phyloP scores from a whole-genome alignment of 1,140 invertebrate species.

The Zaprionus camerounensis region DNA sequence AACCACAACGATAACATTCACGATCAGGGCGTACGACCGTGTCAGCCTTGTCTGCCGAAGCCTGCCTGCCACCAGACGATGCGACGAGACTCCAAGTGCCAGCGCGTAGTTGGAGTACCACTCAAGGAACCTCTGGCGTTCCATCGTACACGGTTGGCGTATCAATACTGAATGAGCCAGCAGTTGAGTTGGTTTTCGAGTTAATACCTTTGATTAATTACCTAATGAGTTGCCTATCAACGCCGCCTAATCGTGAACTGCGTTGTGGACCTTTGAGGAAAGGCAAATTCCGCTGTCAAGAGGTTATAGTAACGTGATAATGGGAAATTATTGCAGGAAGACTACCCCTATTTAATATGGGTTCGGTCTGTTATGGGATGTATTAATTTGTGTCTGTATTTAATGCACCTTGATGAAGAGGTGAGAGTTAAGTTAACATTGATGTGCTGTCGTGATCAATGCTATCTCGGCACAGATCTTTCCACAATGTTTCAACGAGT shows the following conservation, averaged over 20 bases:
- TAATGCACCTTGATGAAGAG: too few species aligned
- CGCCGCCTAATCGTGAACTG: neutral
- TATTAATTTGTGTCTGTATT: too few species aligned
- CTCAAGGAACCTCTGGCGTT: neutral
- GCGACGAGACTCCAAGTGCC: constrained; percentile 43
- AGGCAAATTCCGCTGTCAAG: too few species aligned
- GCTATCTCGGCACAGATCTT: too few species aligned
- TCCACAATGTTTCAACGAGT: too few species aligned
- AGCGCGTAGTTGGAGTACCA: constrained; percentile 29
- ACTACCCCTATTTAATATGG: too few species aligned
- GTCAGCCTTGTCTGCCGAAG: constrained; percentile 26
- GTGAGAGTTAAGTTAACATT: too few species aligned
- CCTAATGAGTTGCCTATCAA: constrained; percentile 1
- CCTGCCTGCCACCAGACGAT: neutral
- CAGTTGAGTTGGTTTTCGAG: neutral
- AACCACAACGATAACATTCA: constrained; percentile 31
- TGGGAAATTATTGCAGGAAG: too few species aligned
- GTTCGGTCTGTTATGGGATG: too few species aligned
- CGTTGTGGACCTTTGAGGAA: too few species aligned
- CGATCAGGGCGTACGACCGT: constrained; percentile 21
- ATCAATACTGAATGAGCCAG: constrained; percentile 9
- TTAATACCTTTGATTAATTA: neutral
- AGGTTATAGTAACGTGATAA: too few species aligned
- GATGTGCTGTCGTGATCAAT: too few species aligned
- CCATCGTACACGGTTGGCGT: neutral